A percentile compares a stretch with the other conserved stretches of the same genome.
phyloP scores from a whole-genome alignment of 2,113 vertebrate species.

The Calyptomena viridis region DNA sequence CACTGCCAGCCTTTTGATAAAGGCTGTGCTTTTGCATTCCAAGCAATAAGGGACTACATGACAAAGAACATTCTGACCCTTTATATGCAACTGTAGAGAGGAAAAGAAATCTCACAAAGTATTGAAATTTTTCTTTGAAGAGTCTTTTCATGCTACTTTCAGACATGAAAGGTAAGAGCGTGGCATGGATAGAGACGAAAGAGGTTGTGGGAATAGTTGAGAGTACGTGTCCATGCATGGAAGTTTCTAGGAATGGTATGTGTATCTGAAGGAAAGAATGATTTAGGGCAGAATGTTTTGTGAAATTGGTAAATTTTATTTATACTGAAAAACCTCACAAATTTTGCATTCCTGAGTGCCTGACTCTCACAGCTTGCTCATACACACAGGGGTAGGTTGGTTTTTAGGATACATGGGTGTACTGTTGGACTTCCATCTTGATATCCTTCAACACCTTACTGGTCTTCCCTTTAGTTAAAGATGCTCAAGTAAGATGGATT shows the following conservation, averaged over 20 bases:
- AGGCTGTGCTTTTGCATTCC: neutral
- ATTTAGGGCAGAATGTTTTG: neutral
- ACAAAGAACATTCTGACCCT: neutral
- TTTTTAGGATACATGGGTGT: neutral
- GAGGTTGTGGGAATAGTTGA: neutral
- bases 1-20: neutral
- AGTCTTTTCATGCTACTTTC: neutral
- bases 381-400: fast-evolving
- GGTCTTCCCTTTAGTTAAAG: neutral
- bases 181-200: neutral
- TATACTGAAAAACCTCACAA: neutral
- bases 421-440: neutral
- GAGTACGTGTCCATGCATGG: fast-evolving
- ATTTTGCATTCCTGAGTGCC: neutral
- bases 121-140: neutral
- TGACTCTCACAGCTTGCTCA: neutral
- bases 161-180: neutral
- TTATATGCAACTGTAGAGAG: neutral
- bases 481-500: neutral
- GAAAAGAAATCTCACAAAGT: neutral
- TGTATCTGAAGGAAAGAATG: neutral
- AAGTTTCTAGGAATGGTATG: neutral
- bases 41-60: conserved; percentile 1
- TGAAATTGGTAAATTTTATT: neutral
- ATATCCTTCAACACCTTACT: neutral